Evolutionary conservation across 2,113 vertebrate species (phyloP).

Genomic region (Leptosomus discolor): DNA sequence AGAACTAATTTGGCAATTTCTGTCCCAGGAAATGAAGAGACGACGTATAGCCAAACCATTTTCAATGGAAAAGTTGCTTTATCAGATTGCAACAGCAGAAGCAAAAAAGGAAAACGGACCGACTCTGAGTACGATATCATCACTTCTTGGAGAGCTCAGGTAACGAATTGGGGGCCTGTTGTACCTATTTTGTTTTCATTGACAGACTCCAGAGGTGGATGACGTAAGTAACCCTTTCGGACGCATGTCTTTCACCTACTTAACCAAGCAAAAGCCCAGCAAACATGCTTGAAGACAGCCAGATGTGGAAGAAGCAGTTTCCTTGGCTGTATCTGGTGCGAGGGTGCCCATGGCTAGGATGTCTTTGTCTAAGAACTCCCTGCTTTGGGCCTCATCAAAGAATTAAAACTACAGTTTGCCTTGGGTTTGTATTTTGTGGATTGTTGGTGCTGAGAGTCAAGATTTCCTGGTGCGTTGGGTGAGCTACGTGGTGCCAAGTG

Average conservation of each 20-base stretch:
- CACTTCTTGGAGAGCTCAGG: slow-evolving; percentile 98
- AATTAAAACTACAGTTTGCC: background rate
- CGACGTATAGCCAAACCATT: slow-evolving; percentile 96
- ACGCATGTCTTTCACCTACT: background rate
- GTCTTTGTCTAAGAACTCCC: background rate
- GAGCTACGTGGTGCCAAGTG: background rate
- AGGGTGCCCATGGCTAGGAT: background rate
- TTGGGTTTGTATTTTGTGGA: background rate
- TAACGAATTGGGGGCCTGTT: slow-evolving; percentile 41
- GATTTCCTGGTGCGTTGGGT: background rate
- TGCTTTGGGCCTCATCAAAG: background rate
- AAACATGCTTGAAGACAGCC: background rate
- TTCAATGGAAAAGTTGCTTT: slow-evolving; percentile 99
- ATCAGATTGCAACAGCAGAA: slow-evolving; percentile 96
- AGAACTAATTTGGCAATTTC: background rate
- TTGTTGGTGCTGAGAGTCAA: background rate
- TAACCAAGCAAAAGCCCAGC: background rate
- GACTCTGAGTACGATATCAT: slow-evolving; percentile 91
- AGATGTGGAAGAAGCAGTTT: background rate
- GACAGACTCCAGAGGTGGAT: background rate
- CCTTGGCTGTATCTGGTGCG: background rate
- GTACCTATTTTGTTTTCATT: background rate
- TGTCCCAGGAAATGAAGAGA: slow-evolving; percentile 91
- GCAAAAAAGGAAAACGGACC: slow-evolving; percentile 95
- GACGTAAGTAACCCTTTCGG: background rate